Evolutionary conservation across 2,797 vertebrate genomes (phyloP).

Genomic region (Limosa lapponica): DNA sequence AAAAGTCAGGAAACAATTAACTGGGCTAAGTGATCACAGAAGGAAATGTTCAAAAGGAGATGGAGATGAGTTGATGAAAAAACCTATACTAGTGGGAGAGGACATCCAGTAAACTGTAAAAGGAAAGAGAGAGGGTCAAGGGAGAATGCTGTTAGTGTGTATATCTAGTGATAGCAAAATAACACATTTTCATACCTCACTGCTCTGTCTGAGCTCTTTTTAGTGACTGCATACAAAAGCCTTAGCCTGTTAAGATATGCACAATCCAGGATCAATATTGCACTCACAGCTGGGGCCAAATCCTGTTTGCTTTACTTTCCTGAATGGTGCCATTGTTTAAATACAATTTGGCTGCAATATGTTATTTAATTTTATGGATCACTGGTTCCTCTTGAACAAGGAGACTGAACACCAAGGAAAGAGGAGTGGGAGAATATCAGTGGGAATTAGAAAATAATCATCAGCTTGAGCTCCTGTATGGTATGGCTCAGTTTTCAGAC

Average conservation of each 20-base stretch:
- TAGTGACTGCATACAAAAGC: not conserved
- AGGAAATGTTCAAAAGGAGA: not conserved
- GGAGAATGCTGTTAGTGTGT: not conserved
- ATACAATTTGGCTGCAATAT: not conserved
- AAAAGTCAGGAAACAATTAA: conserved; percentile 3
- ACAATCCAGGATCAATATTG: not conserved
- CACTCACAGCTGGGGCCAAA: not conserved
- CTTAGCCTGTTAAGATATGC: not conserved
- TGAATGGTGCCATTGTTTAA: not conserved
- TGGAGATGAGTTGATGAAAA: not conserved
- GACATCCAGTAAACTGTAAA: not conserved
- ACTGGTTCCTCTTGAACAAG: not conserved
- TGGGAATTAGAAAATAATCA: not conserved
- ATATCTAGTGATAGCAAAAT: not conserved
- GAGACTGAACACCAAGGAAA: not conserved
- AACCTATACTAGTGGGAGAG: not conserved
- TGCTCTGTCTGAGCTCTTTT: not conserved
- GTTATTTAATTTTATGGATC: not conserved
- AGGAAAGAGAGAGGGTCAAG: not conserved
- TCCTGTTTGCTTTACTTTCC: not conserved
- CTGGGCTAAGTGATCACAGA: not conserved
- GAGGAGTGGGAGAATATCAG: not conserved
- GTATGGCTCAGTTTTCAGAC: not conserved
- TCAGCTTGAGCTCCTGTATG: not conserved
- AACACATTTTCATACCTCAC: not conserved